These are phyloP conservation scores for Alces alces DNA, from an alignment of 2,113 vertebrate genomes.

Conservation along the genomic window DNA sequence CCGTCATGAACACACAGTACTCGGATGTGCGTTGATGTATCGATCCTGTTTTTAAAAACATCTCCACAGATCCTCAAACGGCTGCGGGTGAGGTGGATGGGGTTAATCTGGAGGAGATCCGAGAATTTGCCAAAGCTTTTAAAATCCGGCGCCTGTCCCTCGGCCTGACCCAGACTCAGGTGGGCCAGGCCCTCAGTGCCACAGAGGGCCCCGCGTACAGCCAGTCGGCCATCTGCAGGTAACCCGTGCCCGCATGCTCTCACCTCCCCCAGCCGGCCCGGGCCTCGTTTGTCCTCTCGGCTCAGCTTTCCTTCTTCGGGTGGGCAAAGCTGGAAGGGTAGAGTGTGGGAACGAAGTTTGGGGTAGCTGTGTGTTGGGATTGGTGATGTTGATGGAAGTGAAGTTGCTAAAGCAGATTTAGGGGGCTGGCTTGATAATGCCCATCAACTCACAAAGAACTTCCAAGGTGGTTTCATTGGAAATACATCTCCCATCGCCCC, in stretches of 20 bases:
- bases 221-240: slow-evolving; percentile 99
- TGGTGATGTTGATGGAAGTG: background rate
- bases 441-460: slow-evolving; percentile 47
- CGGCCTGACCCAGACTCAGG: slow-evolving; percentile 99
- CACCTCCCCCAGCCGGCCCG: slow-evolving; percentile 33
- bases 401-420: background rate
- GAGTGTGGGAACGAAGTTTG: background rate
- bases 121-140: slow-evolving; percentile 99
- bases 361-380: background rate
- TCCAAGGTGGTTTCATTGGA: slow-evolving; percentile 47
- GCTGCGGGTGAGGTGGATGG: slow-evolving; percentile 98
- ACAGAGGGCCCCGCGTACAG: slow-evolving; percentile 99
- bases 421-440: slow-evolving; percentile 38
- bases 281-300: background rate
- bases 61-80: slow-evolving; percentile 93
- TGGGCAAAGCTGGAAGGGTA: slow-evolving; percentile 23
- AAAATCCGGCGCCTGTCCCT: slow-evolving; percentile 99
- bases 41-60: slow-evolving; percentile 73
- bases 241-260: slow-evolving; percentile 77
- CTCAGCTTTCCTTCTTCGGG: slow-evolving; percentile 41
- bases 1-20: background rate
- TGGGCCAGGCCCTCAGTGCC: slow-evolving; percentile 98
- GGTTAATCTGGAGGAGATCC: slow-evolving; percentile 99
- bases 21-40: background rate
- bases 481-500: background rate